Conservation (phyloP, 1,140 invertebrate genomes). For the Tribolium madens region DNA sequence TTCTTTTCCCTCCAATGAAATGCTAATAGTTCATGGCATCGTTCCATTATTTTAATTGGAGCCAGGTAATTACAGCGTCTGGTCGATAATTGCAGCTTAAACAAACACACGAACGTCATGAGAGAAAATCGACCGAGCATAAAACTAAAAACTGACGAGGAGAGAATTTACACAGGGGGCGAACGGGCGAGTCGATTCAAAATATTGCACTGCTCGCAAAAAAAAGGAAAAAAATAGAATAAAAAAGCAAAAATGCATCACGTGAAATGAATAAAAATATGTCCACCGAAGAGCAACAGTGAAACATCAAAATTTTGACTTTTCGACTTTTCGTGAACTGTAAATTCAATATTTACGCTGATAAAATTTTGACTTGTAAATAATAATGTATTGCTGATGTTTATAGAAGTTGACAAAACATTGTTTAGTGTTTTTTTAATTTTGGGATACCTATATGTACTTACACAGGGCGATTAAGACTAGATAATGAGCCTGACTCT, state of each 20-base stretch:
- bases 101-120: constrained; percentile 60
- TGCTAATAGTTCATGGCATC: constrained; percentile 62
- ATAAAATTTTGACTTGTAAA: too few relatives aligned
- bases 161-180: background rate
- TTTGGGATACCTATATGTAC: too few relatives aligned
- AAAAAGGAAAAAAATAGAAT: background rate
- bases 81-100: constrained; percentile 59
- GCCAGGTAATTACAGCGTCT: constrained; percentile 60
- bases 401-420: too few relatives aligned
- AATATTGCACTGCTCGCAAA: background rate
- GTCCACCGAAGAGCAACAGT: too few relatives aligned
- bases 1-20: constrained; percentile 53
- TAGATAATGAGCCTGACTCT: too few relatives aligned
- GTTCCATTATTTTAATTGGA: constrained; percentile 62
- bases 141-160: constrained; percentile 38
- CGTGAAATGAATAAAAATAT: too few relatives aligned
- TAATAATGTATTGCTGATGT: too few relatives aligned
- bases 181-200: background rate
- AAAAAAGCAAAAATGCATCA: background rate
- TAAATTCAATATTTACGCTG: too few relatives aligned
- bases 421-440: too few relatives aligned
- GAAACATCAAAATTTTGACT: too few relatives aligned
- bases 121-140: constrained; percentile 51
- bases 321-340: too few relatives aligned
- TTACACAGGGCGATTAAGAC: too few relatives aligned